Percentiles rank a stretch among this genome's conserved stretches.
Conservation (phyloP, 2,888 invertebrate species). For the Malthinus seriepunctatus region DNA sequence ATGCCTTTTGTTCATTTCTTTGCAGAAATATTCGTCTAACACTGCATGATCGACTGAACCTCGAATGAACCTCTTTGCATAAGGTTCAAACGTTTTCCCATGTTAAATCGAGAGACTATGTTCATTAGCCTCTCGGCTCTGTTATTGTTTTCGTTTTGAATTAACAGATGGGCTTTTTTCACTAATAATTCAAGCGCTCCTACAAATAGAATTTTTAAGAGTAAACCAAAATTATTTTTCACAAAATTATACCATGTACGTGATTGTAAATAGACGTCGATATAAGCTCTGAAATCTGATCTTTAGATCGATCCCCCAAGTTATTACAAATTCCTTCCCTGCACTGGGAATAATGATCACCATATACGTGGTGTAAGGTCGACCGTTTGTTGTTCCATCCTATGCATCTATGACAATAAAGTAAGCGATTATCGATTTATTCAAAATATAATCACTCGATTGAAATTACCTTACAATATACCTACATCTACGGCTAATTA, state of each 20-base stretch:
- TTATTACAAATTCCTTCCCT: slow-evolving; percentile 15
- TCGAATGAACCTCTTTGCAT: slow-evolving; percentile 14
- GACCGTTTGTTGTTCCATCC: too few species aligned
- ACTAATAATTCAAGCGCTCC: slow-evolving; percentile 1
- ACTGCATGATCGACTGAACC: too few species aligned
- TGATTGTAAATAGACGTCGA: slow-evolving; percentile 5
- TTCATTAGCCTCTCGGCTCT: slow-evolving; percentile 16
- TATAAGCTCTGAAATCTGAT: slow-evolving; percentile 7
- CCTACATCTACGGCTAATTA: too few species aligned
- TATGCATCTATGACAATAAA: too few species aligned
- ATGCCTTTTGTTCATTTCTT: too few species aligned
- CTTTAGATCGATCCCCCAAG: neutral
- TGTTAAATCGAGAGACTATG: slow-evolving; percentile 19
- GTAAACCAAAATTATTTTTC: too few species aligned
- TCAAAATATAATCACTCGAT: too few species aligned
- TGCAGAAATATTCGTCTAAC: too few species aligned
- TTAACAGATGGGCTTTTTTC: slow-evolving; percentile 8
- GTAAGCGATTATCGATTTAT: too few species aligned
- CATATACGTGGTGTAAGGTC: slow-evolving; percentile 9
- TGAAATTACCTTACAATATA: too few species aligned
- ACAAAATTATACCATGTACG: neutral
- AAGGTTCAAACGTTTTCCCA: slow-evolving; percentile 13
- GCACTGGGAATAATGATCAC: slow-evolving; percentile 8
- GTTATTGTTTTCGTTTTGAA: slow-evolving; percentile 16
- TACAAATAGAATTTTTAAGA: neutral